phyloP scores from a whole-genome alignment of 2,113 vertebrate species.

The Hassar affinis region DNA sequence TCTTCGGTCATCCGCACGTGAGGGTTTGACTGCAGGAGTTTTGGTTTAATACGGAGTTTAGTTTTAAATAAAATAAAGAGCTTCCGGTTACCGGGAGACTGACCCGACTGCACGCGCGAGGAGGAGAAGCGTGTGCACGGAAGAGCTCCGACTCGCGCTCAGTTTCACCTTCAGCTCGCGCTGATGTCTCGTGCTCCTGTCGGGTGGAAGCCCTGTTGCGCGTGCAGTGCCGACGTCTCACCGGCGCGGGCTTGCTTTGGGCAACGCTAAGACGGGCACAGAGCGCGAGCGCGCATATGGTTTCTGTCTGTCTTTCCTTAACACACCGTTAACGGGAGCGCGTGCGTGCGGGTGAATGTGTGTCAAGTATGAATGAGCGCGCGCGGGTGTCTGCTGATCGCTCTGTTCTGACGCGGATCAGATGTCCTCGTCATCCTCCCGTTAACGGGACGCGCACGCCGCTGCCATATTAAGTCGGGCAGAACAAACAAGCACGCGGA shows the following conservation, averaged over 20 bases:
- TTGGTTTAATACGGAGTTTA: background rate
- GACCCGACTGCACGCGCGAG: background rate
- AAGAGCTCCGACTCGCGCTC: background rate
- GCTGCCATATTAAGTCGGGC: slow-evolving; percentile 59
- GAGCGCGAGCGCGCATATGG: background rate
- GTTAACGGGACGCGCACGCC: slow-evolving; percentile 63
- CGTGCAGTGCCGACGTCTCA: background rate
- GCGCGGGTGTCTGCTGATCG: slow-evolving; percentile 51
- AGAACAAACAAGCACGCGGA: slow-evolving; percentile 60
- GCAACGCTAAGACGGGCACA: too few relatives aligned
- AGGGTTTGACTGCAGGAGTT: background rate
- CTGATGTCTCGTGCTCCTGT: background rate
- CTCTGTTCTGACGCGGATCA: slow-evolving; percentile 54
- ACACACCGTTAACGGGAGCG: background rate
- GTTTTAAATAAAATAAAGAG: background rate
- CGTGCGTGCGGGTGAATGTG: slow-evolving; percentile 56
- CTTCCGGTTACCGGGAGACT: background rate
- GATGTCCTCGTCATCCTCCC: slow-evolving; percentile 64
- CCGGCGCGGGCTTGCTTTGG: background rate
- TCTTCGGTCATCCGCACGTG: background rate
- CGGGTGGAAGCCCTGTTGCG: slow-evolving; percentile 37
- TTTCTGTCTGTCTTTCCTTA: background rate
- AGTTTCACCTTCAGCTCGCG: slow-evolving; percentile 14
- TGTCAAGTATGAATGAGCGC: slow-evolving; percentile 60
- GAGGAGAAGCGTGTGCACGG: background rate